A percentile compares a stretch with the other conserved stretches of the same genome.
Evolutionary conservation across 2,888 invertebrate genomes (phyloP).

Genomic region (Cynaeus angustus): DNA sequence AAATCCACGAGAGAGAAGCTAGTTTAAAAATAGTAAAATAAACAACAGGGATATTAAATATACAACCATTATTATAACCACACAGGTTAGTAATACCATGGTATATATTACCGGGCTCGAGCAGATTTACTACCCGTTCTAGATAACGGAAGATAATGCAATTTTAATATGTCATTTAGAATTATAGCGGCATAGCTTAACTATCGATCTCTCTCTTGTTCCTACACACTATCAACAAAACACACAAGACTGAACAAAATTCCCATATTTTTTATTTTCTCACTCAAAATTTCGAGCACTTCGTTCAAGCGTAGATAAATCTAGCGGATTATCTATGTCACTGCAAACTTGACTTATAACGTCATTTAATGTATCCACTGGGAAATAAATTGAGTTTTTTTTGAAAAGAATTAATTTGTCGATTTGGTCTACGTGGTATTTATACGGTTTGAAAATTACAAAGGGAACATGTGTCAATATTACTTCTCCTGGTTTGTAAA

Average conservation of each 20-base stretch:
- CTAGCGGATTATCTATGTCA: constrained; percentile 2
- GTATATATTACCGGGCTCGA: constrained; percentile 24
- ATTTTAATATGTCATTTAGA: constrained; percentile 45
- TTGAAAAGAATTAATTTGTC: constrained; percentile 19
- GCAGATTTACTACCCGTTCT: constrained; percentile 27
- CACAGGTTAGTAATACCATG: constrained; percentile 22
- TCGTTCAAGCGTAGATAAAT: background rate
- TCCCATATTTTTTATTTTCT: constrained; percentile 10
- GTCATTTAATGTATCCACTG: background rate
- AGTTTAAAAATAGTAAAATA: constrained; percentile 19
- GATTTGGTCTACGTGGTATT: background rate
- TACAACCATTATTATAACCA: constrained; percentile 29
- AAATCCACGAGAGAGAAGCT: constrained; percentile 20
- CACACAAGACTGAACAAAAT: constrained; percentile 5
- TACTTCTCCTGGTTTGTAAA: too few relatives aligned
- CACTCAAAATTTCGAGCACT: background rate
- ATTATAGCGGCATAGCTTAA: constrained; percentile 19
- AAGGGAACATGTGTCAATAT: too few relatives aligned
- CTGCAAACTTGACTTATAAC: constrained; percentile 14
- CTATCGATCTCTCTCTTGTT: background rate
- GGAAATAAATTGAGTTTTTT: constrained; percentile 8
- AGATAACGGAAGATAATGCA: constrained; percentile 42
- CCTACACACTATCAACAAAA: background rate
- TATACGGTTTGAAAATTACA: too few relatives aligned
- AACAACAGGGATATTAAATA: constrained; percentile 17